phyloP scores from a whole-genome alignment of 2,888 invertebrate genomes.

The Dioctria linearis region DNA sequence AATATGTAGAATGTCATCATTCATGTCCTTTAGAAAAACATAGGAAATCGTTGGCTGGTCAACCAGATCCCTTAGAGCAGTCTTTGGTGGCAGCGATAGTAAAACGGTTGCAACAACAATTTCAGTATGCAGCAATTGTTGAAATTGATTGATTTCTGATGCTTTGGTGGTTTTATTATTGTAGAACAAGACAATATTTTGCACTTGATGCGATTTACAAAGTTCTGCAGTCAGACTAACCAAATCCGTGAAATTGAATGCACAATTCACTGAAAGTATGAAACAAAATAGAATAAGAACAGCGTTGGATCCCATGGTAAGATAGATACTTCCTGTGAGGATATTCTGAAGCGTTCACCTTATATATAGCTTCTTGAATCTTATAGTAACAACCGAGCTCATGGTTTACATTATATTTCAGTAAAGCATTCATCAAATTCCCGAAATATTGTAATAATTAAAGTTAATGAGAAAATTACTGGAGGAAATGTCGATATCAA shows the following conservation, averaged over 20 bases:
- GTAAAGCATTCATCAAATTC: too few species aligned
- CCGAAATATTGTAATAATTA: too few species aligned
- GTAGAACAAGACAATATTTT: constrained; percentile 26
- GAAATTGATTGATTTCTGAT: constrained; percentile 12
- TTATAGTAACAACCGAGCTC: too few species aligned
- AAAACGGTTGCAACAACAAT: constrained; percentile 19
- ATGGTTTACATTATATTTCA: too few species aligned
- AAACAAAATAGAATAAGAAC: not conserved
- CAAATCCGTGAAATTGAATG: not conserved
- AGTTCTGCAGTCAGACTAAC: not conserved
- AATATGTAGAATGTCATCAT: not conserved
- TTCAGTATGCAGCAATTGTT: not conserved
- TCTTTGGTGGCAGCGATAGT: constrained; percentile 1
- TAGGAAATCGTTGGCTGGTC: constrained; percentile 17
- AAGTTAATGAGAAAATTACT: too few species aligned
- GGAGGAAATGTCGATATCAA: too few species aligned
- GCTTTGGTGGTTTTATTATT: not conserved
- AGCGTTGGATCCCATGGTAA: not conserved
- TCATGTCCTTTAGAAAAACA: not conserved
- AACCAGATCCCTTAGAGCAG: constrained; percentile 1
- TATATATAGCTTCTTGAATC: too few species aligned
- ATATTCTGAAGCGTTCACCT: too few species aligned
- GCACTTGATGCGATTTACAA: constrained; percentile 1
- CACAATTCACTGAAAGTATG: not conserved
- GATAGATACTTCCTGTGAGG: not conserved